These are phyloP conservation scores for Tyto alba DNA, from an alignment of 2,113 vertebrate genomes.

Conservation along the genomic window DNA sequence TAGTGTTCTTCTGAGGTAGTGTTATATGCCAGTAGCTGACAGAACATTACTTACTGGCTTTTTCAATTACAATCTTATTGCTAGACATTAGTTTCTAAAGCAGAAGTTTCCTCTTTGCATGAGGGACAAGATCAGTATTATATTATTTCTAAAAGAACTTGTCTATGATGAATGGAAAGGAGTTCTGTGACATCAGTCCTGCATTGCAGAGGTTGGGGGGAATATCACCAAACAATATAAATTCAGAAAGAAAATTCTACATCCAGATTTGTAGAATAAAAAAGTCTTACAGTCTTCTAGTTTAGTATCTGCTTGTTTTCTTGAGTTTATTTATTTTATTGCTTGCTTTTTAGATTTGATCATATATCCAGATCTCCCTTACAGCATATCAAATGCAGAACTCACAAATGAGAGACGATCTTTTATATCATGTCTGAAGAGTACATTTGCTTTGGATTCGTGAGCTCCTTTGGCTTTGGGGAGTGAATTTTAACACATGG, in stretches of 20 bases:
- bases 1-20: not conserved
- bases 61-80: not conserved
- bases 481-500: not conserved
- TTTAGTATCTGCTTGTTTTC: not conserved
- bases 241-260: not conserved
- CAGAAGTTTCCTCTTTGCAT: not conserved
- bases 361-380: not conserved
- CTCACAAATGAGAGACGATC: not conserved
- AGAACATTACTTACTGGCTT: not conserved
- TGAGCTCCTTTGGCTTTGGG: not conserved
- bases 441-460: not conserved
- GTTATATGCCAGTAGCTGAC: not conserved
- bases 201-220: accelerated
- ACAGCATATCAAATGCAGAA: not conserved
- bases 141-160: not conserved
- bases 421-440: not conserved
- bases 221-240: not conserved
- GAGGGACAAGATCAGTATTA: not conserved
- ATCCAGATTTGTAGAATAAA: not conserved
- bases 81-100: not conserved
- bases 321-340: not conserved
- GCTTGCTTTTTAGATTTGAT: not conserved
- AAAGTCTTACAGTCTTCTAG: not conserved
- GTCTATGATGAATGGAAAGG: not conserved
- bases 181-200: not conserved